phyloP scores from a whole-genome alignment of 2,888 invertebrate species.

The Synanthedon andrenaeformis region DNA sequence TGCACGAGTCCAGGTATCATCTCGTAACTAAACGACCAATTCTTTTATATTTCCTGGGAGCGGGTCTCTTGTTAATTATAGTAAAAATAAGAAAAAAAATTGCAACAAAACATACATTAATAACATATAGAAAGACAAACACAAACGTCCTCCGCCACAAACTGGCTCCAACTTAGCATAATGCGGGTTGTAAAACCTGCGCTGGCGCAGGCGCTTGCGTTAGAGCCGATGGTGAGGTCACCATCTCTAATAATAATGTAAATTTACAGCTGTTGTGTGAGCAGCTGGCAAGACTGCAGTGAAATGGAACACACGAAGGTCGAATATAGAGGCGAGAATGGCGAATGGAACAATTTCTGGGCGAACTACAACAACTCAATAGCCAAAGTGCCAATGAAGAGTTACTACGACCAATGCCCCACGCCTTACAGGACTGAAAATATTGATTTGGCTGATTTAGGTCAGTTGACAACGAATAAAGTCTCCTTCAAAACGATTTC shows the following conservation, averaged over 20 bases:
- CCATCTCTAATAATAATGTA: no score
- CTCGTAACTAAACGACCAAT: no score
- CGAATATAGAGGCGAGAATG: slow-evolving; percentile 17
- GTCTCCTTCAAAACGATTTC: background rate
- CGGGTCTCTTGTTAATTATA: no score
- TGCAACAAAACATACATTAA: no score
- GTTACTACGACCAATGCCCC: slow-evolving; percentile 56
- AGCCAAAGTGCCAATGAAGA: slow-evolving; percentile 29
- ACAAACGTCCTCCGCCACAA: no score
- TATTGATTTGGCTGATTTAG: slow-evolving; percentile 42
- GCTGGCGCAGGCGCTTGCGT: no score
- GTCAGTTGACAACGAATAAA: slow-evolving; percentile 12
- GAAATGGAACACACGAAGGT: slow-evolving; percentile 18
- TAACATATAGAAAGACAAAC: no score
- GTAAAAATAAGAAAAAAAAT: no score
- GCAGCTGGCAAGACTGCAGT: slow-evolving; percentile 41
- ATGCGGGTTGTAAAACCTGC: no score
- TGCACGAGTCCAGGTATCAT: slow-evolving; percentile 39
- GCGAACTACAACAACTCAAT: slow-evolving; percentile 50
- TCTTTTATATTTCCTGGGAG: no score
- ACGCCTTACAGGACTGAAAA: slow-evolving; percentile 52
- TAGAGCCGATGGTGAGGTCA: no score
- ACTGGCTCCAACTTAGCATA: no score
- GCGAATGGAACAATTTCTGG: slow-evolving; percentile 60
- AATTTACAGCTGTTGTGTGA: slow-evolving; percentile 30